Evolutionary conservation across 1,140 invertebrate genomes (phyloP), one percentile per base, ranked within the genome.

Genomic region (Drosophila micromelanica): DNA sequence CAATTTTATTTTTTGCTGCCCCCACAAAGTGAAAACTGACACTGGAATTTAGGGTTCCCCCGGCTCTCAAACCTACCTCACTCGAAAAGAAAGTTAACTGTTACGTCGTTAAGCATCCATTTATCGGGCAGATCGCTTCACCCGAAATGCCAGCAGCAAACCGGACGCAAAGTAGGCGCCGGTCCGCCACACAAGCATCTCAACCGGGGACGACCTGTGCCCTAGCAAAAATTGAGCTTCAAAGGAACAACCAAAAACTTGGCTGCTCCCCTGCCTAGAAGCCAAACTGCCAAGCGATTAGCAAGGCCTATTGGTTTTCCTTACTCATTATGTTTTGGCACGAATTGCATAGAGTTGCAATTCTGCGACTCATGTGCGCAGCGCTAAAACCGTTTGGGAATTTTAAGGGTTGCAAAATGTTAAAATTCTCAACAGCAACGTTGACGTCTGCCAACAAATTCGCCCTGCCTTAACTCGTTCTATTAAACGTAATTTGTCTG

Each of bases 241-340:
- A 72, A 76, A 76, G 69, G 69, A 71, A 69, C 1, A 8, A 9
- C 20, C 20, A 23, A 23, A 23, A 23, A 23, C 4, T 9, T 13
- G n/a, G 13, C 3, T 42, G 55, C 32, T 65, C 59, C 82, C 65
- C 30, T 91, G 90, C 85, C 90, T 70, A 69, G 90, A 91, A 91
- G 90, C 90, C 73, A 91, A 76, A 57, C 90, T 71, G 63, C 90
- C 90, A 54, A 90, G 90, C 82, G 63, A 63, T 91, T 81, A 87
- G 80, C 90, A 91, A 79, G 90, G 90, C 77, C 12, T 20, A 79
- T 89, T 90, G 90, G 84, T 91, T 91, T 90, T 91, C 90, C 90
- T 91, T 91, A 91, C 87, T 91, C 81, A 86, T 91, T 91, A 78
- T 76, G 80, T 91, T 82, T 76, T 89, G 89, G 80, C 86, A 92